Percentiles rank a stretch among this genome's conserved stretches.
Evolutionary conservation across 2,888 invertebrate genomes (phyloP).

Genomic region (Magallana nippona): DNA sequence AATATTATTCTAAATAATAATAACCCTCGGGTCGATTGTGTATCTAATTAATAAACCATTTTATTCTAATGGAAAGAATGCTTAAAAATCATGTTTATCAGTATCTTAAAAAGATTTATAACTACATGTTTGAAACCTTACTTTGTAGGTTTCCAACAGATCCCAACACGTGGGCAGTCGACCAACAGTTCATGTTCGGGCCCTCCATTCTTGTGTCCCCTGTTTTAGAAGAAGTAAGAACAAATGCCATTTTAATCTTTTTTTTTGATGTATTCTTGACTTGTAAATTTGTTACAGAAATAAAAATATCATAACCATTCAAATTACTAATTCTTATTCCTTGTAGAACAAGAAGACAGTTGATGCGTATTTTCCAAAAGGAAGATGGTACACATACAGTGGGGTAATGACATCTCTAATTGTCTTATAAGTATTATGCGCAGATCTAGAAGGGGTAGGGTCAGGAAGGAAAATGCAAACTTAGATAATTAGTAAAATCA

Average conservation of each 20-base stretch:
- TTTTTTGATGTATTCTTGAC: background rate
- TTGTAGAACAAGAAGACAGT: constrained; percentile 61
- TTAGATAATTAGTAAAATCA: no score
- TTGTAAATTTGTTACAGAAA: background rate
- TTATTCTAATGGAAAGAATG: no score
- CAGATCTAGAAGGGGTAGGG: no score
- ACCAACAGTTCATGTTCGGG: constrained; percentile 75
- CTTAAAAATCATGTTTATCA: no score
- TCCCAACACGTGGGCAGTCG: constrained; percentile 55
- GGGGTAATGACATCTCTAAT: constrained; percentile 55
- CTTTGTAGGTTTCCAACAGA: constrained; percentile 61
- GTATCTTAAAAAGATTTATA: no score
- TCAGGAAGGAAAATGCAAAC: no score
- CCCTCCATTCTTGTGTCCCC: constrained; percentile 76
- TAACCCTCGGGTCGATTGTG: no score
- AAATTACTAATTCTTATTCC: constrained; percentile 10
- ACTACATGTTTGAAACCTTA: no score
- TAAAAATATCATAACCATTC: no score
- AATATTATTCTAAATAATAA: no score
- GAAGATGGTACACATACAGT: constrained; percentile 71
- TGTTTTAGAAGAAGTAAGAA: constrained; percentile 61
- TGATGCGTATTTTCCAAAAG: constrained; percentile 77
- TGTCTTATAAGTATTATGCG: no score
- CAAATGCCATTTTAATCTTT: background rate
- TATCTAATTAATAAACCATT: no score